Evolutionary conservation across 2,888 invertebrate species (phyloP), one percentile per base, ranked within the genome.

Genomic region (Aporophyla lueneburgensis): DNA sequence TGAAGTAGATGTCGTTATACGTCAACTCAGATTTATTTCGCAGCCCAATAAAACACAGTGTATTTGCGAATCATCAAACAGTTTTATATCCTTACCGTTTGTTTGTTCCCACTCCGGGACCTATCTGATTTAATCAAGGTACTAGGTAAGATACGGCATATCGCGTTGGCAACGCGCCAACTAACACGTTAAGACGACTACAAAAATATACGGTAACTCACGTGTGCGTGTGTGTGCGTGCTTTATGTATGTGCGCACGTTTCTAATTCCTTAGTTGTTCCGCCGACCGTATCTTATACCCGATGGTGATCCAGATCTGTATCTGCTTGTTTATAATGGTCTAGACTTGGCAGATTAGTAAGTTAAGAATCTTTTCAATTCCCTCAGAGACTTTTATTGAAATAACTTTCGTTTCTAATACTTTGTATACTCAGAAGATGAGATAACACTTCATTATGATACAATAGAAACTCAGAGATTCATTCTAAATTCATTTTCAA

Each of bases 81-180:
- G 89, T 89, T 89, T 91, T 91, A 90, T 89, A 90, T 86, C 87
- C 90, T 85, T 71, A 74, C 83, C 89, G 88, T 91, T 92, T 93
- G 93, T 93, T 93, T 93, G 91, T 90, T 89, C 86, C 86, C 86
- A 84, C 76, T 85, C 69, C 21, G 72, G 75, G 75, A 88, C 80
- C 86, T 90, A 88, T 89, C 88, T 93, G 93, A 93, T 93, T 92
- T 92, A 92, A 91, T 92, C 89, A 92, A 92, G 92, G 91, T 91
- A 86, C 86, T 74, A 84, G 85, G 86, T 84, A 88, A 87, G 87
- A 85, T 85, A 86, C 77, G 80, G 73, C 69, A 78, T 74, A 80
- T 83, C 81, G 65, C 61, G 81, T 89, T 95, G 95, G 95, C 94
- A 85, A 76, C 58, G 86, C 82, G 93, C 95, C 95, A 95, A 87